These are phyloP conservation scores for Pituophis catenifer DNA, from an alignment of 2,113 vertebrate species.

Conservation along the genomic window DNA sequence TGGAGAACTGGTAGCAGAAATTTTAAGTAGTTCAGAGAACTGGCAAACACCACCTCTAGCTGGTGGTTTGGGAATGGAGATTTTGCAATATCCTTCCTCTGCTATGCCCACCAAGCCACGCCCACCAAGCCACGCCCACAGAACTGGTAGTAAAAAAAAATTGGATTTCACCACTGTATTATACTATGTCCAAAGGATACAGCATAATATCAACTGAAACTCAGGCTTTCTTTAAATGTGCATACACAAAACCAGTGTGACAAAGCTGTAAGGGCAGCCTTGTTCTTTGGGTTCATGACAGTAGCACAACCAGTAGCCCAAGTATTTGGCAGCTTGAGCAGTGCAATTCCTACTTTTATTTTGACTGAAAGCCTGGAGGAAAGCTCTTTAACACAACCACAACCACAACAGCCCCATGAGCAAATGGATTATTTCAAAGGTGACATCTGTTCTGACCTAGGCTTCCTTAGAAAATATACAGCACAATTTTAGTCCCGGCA, in stretches of 20 bases:
- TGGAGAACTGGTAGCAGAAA: too few relatives aligned
- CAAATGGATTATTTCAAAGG: not conserved
- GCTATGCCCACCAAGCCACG: too few relatives aligned
- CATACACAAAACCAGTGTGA: not conserved
- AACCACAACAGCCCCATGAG: not conserved
- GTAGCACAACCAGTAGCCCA: not conserved
- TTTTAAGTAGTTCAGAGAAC: too few relatives aligned
- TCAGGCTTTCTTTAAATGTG: not conserved
- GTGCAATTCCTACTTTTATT: not conserved
- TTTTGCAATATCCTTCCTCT: too few relatives aligned
- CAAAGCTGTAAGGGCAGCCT: not conserved
- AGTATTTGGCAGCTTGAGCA: not conserved
- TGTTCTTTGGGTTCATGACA: not conserved
- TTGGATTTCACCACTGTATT: not conserved
- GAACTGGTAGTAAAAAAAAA: too few relatives aligned
- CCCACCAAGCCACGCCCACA: too few relatives aligned
- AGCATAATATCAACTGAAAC: not conserved
- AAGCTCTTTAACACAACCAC: not conserved
- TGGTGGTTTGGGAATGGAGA: too few relatives aligned
- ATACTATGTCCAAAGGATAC: not conserved
- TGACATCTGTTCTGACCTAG: too few relatives aligned
- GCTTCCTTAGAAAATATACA: too few relatives aligned
- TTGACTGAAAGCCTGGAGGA: not conserved
- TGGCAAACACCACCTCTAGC: too few relatives aligned
- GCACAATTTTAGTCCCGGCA: too few relatives aligned